These are phyloP conservation scores for Athene cunicularia DNA, from an alignment of 2,113 vertebrate genomes.

Conservation along the genomic window DNA sequence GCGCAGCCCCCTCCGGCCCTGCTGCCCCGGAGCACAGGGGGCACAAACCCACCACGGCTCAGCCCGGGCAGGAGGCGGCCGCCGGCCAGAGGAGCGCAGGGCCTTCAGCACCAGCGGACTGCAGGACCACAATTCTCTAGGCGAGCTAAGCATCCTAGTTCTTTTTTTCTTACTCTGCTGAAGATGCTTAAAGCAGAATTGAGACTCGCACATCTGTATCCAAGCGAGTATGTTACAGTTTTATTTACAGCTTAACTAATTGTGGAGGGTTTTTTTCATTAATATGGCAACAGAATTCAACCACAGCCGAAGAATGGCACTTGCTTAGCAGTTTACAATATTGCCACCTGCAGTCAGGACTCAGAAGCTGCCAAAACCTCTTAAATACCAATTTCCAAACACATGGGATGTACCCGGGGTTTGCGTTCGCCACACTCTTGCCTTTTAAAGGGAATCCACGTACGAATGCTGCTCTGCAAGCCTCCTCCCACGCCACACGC, in stretches of 20 bases:
- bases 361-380: neutral
- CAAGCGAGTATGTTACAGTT: neutral
- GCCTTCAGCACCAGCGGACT: neutral
- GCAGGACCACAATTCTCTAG: neutral
- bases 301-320: neutral
- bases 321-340: neutral
- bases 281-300: neutral
- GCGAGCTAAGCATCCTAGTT: neutral
- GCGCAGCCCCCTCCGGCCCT: no score
- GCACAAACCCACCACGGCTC: neutral
- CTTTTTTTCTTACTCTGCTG: neutral
- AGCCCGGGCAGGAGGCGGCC: no score
- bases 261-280: neutral
- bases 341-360: slow-evolving; percentile 25
- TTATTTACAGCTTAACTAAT: neutral
- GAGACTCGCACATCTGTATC: neutral
- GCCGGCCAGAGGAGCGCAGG: no score
- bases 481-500: neutral
- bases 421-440: neutral
- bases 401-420: neutral
- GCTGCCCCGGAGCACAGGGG: no score
- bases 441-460: neutral
- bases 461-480: neutral
- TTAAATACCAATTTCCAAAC: neutral
- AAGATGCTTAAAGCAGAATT: neutral